Conservation (phyloP, 1,140 invertebrate species). For the Araneus ventricosus region DNA sequence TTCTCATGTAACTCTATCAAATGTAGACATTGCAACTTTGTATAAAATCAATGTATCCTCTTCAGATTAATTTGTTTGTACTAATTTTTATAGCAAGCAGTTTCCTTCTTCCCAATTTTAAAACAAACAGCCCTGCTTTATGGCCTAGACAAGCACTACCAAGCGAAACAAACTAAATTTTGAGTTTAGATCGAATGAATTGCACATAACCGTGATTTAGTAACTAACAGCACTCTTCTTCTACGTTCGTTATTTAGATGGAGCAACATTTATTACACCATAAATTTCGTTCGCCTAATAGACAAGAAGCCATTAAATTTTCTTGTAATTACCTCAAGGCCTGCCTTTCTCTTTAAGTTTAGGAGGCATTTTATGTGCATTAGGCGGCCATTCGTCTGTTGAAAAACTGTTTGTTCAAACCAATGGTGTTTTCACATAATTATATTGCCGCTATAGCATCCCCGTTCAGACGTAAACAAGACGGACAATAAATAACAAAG, state of each 20-base stretch:
- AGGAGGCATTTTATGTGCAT: neutral
- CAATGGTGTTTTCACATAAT: neutral
- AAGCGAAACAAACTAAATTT: neutral
- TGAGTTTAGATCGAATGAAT: neutral
- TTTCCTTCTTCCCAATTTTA: too few relatives aligned
- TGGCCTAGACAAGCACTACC: too few relatives aligned
- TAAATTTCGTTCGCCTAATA: slow-evolving; percentile 10
- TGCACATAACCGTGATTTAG: slow-evolving; percentile 5
- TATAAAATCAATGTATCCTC: too few relatives aligned
- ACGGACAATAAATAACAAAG: too few relatives aligned
- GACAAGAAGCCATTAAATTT: slow-evolving; percentile 48
- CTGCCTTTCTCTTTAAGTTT: neutral
- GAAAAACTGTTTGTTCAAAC: neutral
- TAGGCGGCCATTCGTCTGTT: neutral
- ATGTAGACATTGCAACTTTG: too few relatives aligned
- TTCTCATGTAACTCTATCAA: too few relatives aligned
- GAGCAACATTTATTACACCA: slow-evolving; percentile 19
- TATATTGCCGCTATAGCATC: neutral
- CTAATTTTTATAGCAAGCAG: too few relatives aligned
- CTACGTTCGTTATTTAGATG: slow-evolving; percentile 22
- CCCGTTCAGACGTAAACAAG: too few relatives aligned
- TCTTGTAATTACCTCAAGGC: slow-evolving; percentile 21
- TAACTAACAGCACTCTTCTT: neutral
- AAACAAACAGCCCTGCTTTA: too few relatives aligned
- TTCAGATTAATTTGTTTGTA: too few relatives aligned